A percentile compares a stretch with the other conserved stretches of the same genome.
Evolutionary conservation across 2,888 invertebrate species (phyloP).

Genomic region (Apodemia mormo): DNA sequence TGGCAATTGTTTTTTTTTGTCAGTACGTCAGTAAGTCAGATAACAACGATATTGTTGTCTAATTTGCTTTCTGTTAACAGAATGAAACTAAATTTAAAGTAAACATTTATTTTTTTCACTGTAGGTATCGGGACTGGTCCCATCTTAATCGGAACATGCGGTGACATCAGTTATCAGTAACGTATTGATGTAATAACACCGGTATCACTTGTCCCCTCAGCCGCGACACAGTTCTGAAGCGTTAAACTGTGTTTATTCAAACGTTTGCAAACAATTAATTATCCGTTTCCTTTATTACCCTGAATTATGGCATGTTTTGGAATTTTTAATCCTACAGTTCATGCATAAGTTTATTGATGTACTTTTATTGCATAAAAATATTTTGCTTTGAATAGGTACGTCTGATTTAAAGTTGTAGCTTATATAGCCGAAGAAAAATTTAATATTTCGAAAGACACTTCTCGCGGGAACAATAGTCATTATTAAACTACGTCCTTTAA

Average conservation of each 20-base stretch:
- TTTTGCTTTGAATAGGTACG: too few species aligned
- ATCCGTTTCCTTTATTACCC: constrained; percentile 22
- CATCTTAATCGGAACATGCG: not conserved
- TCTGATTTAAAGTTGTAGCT: too few species aligned
- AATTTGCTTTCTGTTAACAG: not conserved
- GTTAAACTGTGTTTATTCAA: constrained; percentile 29
- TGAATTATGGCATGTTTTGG: not conserved
- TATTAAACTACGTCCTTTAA: too few species aligned
- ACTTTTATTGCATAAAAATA: too few species aligned
- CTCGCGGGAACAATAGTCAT: too few species aligned
- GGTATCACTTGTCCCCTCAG: constrained; percentile 56
- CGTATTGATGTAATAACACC: constrained; percentile 71
- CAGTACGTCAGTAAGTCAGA: constrained; percentile 29
- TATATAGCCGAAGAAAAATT: too few species aligned
- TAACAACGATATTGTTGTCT: not conserved
- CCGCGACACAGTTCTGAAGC: constrained; percentile 37
- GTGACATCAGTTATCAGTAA: constrained; percentile 57
- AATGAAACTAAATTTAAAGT: not conserved
- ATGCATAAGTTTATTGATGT: not conserved
- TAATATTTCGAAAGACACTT: too few species aligned
- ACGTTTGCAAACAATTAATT: constrained; percentile 43
- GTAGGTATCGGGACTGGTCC: not conserved
- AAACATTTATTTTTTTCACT: not conserved
- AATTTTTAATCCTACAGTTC: not conserved
- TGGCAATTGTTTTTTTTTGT: constrained; percentile 55